Evolutionary conservation across 2,888 invertebrate genomes (phyloP), one percentile per base, ranked within the genome.

Genomic region (Iselma pallidipennis): DNA sequence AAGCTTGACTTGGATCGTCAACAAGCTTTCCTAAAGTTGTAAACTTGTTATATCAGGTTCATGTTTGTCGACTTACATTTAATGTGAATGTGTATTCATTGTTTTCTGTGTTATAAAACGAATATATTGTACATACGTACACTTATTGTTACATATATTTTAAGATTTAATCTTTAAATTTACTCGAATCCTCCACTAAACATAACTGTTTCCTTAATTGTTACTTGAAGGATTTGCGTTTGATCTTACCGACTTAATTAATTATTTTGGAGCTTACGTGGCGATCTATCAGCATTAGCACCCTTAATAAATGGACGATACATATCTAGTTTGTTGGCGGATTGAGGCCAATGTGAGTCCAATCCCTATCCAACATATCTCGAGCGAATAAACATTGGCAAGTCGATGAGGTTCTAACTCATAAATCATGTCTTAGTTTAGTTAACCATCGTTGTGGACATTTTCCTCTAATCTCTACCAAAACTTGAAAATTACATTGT

Each of bases 301-400:
- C 19, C 37, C 19, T 9, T 9, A 37, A 37, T 19, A 19, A 37
- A 37, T 37, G 37, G 45, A 37, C 62, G 58, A 57, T 57, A 62
- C 58, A 51, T 62, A 62, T 55, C 55, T 45, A 9, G 6, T 7
- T n/a, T n/a, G n/a, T n/a, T n/a, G 16, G 37, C 16, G 37, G 37
- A 16, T 37, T 37, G 7, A 6, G 37, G 16, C 37, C 16, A 64
- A 61, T 64, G 53, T 51, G 53, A 63, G 51, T 59, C 48, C 55
- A 63, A 55, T 52, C 42, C 55, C 54, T 51, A 57, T 60, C 57
- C n/a, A 57, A 64, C 60, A 64, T 56, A 64, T 63, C 55, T 63
- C 54, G 31, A 57, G 54, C 51, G 63, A 60, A 64, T 60, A 64
- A 64, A 64, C 63, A 64, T 64, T 60, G 55, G 54, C 49, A 54